phyloP scores from a whole-genome alignment of 2,888 invertebrate genomes.

The Ophion ventricosus region DNA sequence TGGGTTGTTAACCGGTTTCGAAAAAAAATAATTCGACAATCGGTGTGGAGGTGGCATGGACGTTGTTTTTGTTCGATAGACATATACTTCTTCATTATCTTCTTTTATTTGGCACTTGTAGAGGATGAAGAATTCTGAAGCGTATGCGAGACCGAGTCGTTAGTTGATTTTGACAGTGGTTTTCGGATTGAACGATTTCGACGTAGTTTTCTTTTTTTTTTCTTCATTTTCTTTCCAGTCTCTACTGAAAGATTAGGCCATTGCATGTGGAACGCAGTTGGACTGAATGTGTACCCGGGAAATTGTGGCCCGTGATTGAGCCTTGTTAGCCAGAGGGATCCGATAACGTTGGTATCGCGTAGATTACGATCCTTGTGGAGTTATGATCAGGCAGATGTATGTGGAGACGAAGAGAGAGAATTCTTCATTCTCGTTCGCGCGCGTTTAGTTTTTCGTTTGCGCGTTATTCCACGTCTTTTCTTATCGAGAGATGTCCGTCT shows the following conservation, averaged over 20 bases:
- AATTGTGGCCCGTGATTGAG: too few species aligned
- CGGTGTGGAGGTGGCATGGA: not conserved
- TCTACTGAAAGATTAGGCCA: not conserved
- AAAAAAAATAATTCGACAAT: slow-evolving; percentile 12
- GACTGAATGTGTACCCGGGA: not conserved
- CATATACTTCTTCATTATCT: not conserved
- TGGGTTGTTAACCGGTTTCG: slow-evolving; percentile 11
- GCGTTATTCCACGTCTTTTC: too few species aligned
- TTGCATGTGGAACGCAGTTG: not conserved
- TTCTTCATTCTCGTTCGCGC: too few species aligned
- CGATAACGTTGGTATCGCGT: too few species aligned
- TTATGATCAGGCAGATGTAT: too few species aligned
- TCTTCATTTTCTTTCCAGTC: not conserved
- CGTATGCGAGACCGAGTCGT: not conserved
- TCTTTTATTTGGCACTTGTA: not conserved
- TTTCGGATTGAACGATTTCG: not conserved
- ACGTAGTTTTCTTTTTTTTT: not conserved
- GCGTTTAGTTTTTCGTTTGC: too few species aligned
- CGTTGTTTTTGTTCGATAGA: not conserved
- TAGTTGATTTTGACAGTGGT: not conserved
- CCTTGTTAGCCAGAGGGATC: too few species aligned
- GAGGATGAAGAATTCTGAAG: not conserved
- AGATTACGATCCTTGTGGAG: too few species aligned
- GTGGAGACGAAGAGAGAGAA: too few species aligned
- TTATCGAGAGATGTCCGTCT: too few species aligned